These are phyloP conservation scores for Heterodera filipjevi DNA, from an alignment of 2,888 invertebrate species.

Conservation along the genomic window DNA sequence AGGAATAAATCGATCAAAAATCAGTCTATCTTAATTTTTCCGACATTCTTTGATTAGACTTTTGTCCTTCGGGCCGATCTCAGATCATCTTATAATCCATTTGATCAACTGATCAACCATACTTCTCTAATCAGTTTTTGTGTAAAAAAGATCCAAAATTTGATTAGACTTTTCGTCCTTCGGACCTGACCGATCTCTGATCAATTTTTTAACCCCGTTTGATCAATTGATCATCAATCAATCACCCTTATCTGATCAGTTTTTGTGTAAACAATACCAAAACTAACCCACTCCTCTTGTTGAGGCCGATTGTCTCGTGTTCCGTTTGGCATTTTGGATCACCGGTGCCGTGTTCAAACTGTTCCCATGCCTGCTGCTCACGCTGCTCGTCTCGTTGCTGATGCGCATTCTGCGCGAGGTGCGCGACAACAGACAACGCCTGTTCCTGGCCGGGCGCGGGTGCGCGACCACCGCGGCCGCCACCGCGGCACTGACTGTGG, in stretches of 20 bases:
- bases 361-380: slow-evolving; percentile 68
- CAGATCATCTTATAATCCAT: no score
- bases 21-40: no score
- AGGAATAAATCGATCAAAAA: no score
- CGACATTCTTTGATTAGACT: no score
- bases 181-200: no score
- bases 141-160: no score
- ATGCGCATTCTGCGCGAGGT: slow-evolving; percentile 67
- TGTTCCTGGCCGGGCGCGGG: slow-evolving; percentile 38
- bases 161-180: no score
- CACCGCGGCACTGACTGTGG: not conserved
- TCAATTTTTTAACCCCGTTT: no score
- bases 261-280: no score
- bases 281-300: not conserved
- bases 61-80: not conserved
- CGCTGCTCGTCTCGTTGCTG: slow-evolving; percentile 67
- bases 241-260: not conserved
- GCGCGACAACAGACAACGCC: slow-evolving; percentile 52
- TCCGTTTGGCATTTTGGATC: slow-evolving; percentile 64
- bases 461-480: slow-evolving; percentile 15
- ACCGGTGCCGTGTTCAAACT: slow-evolving; percentile 62
- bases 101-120: no score
- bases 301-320: slow-evolving; percentile 43
- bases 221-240: no score
- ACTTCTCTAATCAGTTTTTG: no score